Percentiles rank a stretch among this genome's conserved stretches.
Conservation (phyloP, 2,797 vertebrate genomes). For the Vultur gryphus region DNA sequence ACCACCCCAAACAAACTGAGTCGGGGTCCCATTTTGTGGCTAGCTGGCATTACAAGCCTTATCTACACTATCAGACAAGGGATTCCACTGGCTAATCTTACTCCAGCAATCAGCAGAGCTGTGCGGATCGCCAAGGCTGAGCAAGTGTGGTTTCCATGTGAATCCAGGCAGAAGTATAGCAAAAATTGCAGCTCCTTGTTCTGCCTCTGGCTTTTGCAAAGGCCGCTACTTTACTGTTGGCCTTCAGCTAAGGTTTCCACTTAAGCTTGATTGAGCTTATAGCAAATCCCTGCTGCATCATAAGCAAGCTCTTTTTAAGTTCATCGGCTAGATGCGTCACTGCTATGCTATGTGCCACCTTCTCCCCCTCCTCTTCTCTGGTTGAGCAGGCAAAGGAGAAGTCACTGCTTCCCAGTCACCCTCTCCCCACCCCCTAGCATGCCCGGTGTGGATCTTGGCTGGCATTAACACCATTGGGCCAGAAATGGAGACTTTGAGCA, state of each 20-base stretch:
- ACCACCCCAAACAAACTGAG: neutral
- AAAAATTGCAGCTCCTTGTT: neutral
- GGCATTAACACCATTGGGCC: neutral
- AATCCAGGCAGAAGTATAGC: neutral
- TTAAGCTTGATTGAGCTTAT: neutral
- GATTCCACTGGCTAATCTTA: neutral
- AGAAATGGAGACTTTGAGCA: neutral
- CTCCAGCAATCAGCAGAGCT: neutral
- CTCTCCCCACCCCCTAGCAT: neutral
- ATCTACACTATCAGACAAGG: neutral
- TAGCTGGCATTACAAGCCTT: neutral
- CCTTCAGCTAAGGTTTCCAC: neutral
- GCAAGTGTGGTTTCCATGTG: neutral
- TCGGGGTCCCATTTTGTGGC: neutral
- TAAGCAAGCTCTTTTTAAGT: neutral
- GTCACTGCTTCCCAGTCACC: neutral
- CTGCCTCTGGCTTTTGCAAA: neutral
- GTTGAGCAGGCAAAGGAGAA: neutral
- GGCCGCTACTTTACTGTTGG: neutral
- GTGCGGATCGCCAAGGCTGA: neutral
- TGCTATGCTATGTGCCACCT: neutral
- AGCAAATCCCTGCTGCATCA: neutral
- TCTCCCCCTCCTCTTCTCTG: neutral
- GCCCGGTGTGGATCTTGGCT: rapidly evolving
- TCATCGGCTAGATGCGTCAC: neutral